Conservation (phyloP, 2,888 invertebrate genomes). For the Synergus laeviventris region DNA sequence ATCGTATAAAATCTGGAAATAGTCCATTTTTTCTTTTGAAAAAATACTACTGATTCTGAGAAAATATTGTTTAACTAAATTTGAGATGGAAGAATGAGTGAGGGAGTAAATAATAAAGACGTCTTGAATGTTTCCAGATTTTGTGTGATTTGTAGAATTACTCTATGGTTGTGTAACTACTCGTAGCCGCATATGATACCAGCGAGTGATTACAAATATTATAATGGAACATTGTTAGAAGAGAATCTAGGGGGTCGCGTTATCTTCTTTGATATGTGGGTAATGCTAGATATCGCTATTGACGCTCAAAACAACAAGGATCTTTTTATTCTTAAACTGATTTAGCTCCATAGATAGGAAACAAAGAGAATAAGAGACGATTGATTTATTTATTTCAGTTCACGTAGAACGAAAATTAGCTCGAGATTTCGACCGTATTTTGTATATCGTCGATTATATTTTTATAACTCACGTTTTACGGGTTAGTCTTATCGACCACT, state of each 20-base stretch:
- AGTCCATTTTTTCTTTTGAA: not conserved
- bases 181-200: slow-evolving; percentile 11
- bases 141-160: not conserved
- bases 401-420: slow-evolving; percentile 17
- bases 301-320: slow-evolving; percentile 33
- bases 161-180: slow-evolving; percentile 21
- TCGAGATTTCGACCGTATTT: slow-evolving; percentile 26
- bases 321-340: slow-evolving; percentile 21
- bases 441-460: slow-evolving; percentile 26
- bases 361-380: slow-evolving; percentile 35
- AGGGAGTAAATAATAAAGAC: not conserved
- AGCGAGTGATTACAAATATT: not conserved
- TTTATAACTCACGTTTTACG: not conserved
- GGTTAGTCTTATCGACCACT: not conserved
- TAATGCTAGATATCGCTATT: slow-evolving; percentile 38
- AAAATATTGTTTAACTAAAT: not conserved
- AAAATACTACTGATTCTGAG: not conserved
- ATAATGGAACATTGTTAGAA: slow-evolving; percentile 37
- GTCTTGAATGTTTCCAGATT: slow-evolving; percentile 16
- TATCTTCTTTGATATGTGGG: slow-evolving; percentile 35
- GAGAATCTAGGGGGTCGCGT: slow-evolving; percentile 28
- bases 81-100: not conserved
- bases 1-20: not conserved
- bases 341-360: slow-evolving; percentile 31
- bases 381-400: slow-evolving; percentile 36